A percentile compares a stretch with the other conserved stretches of the same genome.
These are phyloP conservation scores for Hylaeus anthracinus DNA, from an alignment of 1,140 invertebrate genomes.

Conservation along the genomic window DNA sequence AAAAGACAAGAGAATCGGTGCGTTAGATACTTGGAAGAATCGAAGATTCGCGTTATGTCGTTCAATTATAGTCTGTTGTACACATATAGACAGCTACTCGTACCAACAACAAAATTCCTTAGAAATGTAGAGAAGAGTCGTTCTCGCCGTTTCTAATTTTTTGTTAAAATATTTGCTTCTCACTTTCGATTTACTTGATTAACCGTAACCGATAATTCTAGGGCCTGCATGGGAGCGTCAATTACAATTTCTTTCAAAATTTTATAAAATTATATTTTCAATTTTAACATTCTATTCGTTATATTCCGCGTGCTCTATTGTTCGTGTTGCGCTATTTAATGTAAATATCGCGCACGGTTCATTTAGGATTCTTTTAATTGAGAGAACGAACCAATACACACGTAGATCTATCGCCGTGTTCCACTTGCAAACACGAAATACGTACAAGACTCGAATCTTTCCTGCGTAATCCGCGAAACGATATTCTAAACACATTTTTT, in stretches of 20 bases:
- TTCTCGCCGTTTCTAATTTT: neutral
- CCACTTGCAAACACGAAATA: constrained; percentile 22
- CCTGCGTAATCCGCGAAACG: constrained; percentile 6
- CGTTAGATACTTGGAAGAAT: neutral
- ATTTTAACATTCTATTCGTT: neutral
- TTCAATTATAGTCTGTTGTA: constrained; percentile 26
- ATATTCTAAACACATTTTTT: constrained; percentile 53
- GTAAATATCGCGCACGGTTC: too few relatives aligned
- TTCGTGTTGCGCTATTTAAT: too few relatives aligned
- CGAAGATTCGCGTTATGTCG: constrained; percentile 23
- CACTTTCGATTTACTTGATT: neutral
- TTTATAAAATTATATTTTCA: neutral
- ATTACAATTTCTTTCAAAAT: too few relatives aligned
- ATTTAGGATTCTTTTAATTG: neutral
- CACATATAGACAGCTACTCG: constrained; percentile 13
- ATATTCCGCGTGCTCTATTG: too few relatives aligned
- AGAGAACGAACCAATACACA: neutral
- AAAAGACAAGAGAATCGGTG: too few relatives aligned
- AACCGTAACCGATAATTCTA: too few relatives aligned
- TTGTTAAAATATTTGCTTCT: neutral
- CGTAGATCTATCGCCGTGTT: constrained; percentile 10
- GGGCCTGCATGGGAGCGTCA: too few relatives aligned
- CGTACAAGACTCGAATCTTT: constrained; percentile 31
- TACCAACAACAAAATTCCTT: constrained; percentile 1
- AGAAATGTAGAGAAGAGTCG: neutral